These are phyloP conservation scores for Eucera pruinosa DNA, from an alignment of 2,888 invertebrate species.

Conservation along the genomic window DNA sequence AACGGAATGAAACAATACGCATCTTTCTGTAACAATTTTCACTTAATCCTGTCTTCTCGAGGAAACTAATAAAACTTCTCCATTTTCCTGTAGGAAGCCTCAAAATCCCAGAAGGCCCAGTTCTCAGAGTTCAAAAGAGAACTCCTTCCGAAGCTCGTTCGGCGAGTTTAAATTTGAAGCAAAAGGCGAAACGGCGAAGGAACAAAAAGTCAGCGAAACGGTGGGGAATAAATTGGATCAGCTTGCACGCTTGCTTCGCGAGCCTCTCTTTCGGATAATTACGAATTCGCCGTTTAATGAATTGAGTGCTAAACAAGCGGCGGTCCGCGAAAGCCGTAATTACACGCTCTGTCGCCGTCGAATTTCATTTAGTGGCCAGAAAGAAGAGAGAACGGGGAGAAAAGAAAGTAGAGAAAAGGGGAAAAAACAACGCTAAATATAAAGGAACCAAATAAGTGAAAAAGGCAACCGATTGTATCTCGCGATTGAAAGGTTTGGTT, in stretches of 20 bases:
- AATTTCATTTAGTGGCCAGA: conserved; percentile 41
- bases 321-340: conserved; percentile 36
- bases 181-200: neutral
- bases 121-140: no score
- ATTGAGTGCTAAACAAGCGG: conserved; percentile 51
- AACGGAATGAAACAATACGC: no score
- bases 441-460: conserved; percentile 4
- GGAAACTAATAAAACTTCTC: no score
- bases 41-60: no score
- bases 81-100: no score
- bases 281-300: conserved; percentile 55
- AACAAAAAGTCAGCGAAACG: neutral
- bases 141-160: no score
- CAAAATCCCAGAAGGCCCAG: no score
- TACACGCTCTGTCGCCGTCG: conserved; percentile 55
- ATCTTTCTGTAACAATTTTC: no score
- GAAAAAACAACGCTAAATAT: neutral
- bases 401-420: neutral
- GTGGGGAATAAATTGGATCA: conserved; percentile 31
- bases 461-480: conserved; percentile 34
- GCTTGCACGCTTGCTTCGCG: neutral
- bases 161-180: neutral
- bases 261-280: conserved; percentile 40
- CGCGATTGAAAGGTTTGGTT: neutral
- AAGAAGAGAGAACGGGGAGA: neutral